phyloP scores from a whole-genome alignment of 37 sponge, comb jelly and placozoan species.

The Lycopodina hypogea region DNA sequence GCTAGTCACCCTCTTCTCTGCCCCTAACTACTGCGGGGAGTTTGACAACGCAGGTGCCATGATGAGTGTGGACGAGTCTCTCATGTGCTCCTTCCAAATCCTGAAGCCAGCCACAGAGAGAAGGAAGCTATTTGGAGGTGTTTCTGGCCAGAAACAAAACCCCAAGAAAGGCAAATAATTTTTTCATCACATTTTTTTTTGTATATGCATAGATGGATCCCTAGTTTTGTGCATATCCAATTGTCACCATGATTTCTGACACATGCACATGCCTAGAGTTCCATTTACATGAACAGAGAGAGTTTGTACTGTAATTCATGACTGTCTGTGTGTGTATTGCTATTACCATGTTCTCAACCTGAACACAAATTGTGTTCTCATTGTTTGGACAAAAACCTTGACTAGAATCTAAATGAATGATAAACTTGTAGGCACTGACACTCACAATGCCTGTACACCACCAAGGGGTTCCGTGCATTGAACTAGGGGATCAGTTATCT shows the following conservation, averaged over 20 bases:
- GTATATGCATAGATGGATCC: neutral
- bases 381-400: too few species aligned
- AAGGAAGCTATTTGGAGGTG: conserved; percentile 42
- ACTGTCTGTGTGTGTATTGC: too few species aligned
- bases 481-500: too few species aligned
- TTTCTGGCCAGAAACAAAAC: conserved; percentile 5
- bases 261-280: neutral
- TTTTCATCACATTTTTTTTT: neutral
- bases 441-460: too few species aligned
- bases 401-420: too few species aligned
- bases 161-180: neutral
- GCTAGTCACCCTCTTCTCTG: conserved; percentile 92
- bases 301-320: neutral
- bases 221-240: neutral
- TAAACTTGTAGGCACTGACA: too few species aligned
- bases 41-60: conserved; percentile 97
- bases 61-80: conserved; percentile 96
- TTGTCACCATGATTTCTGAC: too few species aligned
- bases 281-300: neutral
- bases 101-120: conserved; percentile 73
- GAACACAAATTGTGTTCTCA: neutral
- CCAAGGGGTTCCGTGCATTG: too few species aligned
- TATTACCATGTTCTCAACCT: too few species aligned
- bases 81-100: conserved; percentile 97
- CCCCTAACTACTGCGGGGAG: conserved; percentile 97